These are phyloP conservation scores for Cosmia pyralina DNA, from an alignment of 2,888 invertebrate species.

Conservation along the genomic window DNA sequence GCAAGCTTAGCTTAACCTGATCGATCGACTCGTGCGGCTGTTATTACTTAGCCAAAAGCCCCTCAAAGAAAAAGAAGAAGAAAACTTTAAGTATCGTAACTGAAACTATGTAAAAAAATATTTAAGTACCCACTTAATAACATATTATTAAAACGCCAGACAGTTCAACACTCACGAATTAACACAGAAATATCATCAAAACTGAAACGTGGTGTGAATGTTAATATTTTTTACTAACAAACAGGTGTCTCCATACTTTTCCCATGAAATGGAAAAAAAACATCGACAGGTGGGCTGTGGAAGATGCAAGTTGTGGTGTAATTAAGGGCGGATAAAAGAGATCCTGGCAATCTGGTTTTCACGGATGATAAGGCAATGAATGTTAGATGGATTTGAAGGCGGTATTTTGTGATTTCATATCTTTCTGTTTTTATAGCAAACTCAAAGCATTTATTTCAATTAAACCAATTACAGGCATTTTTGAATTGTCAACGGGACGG, in stretches of 20 bases:
- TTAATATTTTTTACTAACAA: slow-evolving; percentile 45
- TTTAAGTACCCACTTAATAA: slow-evolving; percentile 12
- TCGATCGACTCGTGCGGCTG: no score
- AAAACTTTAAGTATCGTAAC: background rate
- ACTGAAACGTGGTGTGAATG: slow-evolving; percentile 42
- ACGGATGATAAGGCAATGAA: slow-evolving; percentile 68
- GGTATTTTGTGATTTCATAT: slow-evolving; percentile 26
- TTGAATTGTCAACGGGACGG: no score
- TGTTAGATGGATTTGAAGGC: slow-evolving; percentile 31
- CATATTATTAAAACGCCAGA: slow-evolving; percentile 29
- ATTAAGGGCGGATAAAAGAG: slow-evolving; percentile 80
- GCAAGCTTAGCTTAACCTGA: no score
- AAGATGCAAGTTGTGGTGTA: slow-evolving; percentile 71
- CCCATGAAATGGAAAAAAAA: slow-evolving; percentile 78
- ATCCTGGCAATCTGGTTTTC: slow-evolving; percentile 80
- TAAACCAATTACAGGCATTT: no score
- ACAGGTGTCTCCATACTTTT: slow-evolving; percentile 80
- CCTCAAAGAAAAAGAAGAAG: background rate
- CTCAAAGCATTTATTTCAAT: no score
- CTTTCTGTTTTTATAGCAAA: background rate
- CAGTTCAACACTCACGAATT: slow-evolving; percentile 48
- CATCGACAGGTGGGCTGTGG: slow-evolving; percentile 77
- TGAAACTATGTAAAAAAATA: background rate
- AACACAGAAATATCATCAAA: slow-evolving; percentile 49
- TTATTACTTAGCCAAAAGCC: no score